Evolutionary conservation across 2,797 vertebrate genomes (phyloP).

Genomic region (Protonibea diacanthus): DNA sequence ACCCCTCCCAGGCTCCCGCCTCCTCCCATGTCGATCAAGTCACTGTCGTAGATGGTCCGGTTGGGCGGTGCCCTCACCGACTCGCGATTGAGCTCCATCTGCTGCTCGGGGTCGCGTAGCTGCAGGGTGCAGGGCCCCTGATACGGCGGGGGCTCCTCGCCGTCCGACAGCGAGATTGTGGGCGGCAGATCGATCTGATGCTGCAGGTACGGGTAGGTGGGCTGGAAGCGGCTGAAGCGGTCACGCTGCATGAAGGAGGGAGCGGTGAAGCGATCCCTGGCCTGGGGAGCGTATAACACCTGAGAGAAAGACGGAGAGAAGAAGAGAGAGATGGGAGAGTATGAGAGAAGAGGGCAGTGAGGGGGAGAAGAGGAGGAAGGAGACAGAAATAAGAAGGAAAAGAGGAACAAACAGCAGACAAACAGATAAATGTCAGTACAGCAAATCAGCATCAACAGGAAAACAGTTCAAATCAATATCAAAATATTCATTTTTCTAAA

Average conservation of each 20-base stretch:
- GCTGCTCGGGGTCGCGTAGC: constrained; percentile 96
- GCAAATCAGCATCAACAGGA: not conserved
- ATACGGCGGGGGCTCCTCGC: constrained; percentile 96
- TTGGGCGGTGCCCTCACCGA: constrained; percentile 96
- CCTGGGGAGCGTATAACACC: constrained; percentile 88
- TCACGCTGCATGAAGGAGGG: constrained; percentile 93
- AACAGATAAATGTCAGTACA: not conserved
- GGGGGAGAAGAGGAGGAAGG: too few species aligned
- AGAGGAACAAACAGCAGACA: not conserved
- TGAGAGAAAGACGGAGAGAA: not conserved
- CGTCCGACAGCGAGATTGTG: constrained; percentile 96
- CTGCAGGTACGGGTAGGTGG: constrained; percentile 96
- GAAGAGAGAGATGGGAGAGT: not conserved
- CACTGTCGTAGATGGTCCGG: constrained; percentile 95
- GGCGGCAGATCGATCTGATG: constrained; percentile 96
- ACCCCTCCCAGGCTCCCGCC: constrained; percentile 60
- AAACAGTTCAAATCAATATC: not conserved
- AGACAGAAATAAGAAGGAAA: not conserved
- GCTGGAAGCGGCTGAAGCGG: constrained; percentile 94
- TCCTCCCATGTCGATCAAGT: constrained; percentile 83
- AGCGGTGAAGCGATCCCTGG: constrained; percentile 84
- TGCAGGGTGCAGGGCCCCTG: constrained; percentile 96
- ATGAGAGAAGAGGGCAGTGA: not conserved
- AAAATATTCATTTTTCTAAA: not conserved
- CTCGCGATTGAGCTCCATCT: constrained; percentile 97